Conservation (phyloP, 2,113 vertebrate genomes). For the Xiphias gladius region DNA sequence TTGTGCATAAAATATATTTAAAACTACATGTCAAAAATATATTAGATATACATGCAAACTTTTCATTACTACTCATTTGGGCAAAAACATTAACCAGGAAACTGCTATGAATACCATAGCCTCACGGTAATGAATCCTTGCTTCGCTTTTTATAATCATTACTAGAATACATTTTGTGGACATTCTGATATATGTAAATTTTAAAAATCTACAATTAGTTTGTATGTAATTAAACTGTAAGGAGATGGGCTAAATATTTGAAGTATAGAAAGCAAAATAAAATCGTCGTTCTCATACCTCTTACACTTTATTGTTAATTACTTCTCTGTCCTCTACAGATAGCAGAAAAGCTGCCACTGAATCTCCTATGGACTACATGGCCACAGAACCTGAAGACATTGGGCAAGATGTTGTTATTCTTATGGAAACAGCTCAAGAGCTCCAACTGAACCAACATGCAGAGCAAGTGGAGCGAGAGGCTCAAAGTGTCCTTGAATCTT, state of each 20-base stretch:
- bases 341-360: slow-evolving; percentile 73
- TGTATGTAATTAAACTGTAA: neutral
- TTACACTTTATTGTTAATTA: neutral
- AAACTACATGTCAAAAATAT: neutral
- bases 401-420: slow-evolving; percentile 87
- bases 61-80: no score
- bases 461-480: slow-evolving; percentile 87
- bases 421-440: slow-evolving; percentile 87
- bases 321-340: slow-evolving; percentile 59
- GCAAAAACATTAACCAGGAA: neutral
- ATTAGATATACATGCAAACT: no score
- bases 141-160: neutral
- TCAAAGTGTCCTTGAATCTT: slow-evolving; percentile 90
- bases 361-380: slow-evolving; percentile 67
- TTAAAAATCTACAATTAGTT: neutral
- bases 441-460: slow-evolving; percentile 81
- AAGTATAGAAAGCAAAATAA: neutral
- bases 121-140: neutral
- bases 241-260: neutral
- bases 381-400: slow-evolving; percentile 80
- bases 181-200: neutral
- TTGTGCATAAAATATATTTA: neutral
- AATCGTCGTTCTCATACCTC: neutral
- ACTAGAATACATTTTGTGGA: no score
- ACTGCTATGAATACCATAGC: neutral